A percentile compares a stretch with the other conserved stretches of the same genome.
Conservation (phyloP, 2,888 invertebrate genomes). For the Nesidiocoris tenuis region DNA sequence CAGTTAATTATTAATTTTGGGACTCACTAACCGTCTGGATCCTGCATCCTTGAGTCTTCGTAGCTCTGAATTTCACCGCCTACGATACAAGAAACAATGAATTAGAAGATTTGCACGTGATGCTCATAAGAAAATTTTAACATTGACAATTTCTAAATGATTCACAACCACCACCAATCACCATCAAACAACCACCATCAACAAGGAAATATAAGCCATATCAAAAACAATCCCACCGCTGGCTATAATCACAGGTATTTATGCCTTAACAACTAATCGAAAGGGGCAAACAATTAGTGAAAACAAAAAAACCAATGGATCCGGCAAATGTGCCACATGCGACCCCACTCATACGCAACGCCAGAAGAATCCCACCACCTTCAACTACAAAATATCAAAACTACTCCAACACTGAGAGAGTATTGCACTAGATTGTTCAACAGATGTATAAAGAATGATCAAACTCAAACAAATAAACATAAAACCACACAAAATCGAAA, state of each 20-base stretch:
- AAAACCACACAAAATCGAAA: neutral
- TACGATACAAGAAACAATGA: slow-evolving; percentile 35
- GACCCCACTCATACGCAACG: slow-evolving; percentile 10
- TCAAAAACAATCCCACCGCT: neutral
- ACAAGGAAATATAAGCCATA: neutral
- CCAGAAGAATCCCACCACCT: slow-evolving; percentile 7
- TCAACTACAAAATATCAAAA: neutral
- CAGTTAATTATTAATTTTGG: slow-evolving; percentile 28
- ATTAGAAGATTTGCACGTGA: slow-evolving; percentile 33
- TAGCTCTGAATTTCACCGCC: slow-evolving; percentile 40
- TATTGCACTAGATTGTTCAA: neutral
- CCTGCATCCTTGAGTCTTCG: slow-evolving; percentile 37
- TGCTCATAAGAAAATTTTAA: slow-evolving; percentile 24
- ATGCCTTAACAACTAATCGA: too few species aligned
- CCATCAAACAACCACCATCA: slow-evolving; percentile 10
- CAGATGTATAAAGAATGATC: neutral
- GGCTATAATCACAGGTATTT: too few species aligned
- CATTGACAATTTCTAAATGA: slow-evolving; percentile 17
- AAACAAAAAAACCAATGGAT: slow-evolving; percentile 4
- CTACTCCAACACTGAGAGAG: neutral
- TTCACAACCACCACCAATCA: slow-evolving; percentile 18
- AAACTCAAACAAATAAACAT: neutral
- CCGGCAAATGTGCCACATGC: slow-evolving; percentile 1
- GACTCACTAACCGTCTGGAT: slow-evolving; percentile 38
- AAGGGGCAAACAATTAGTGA: neutral